Evolutionary conservation across 2,888 invertebrate species (phyloP).

Genomic region (Polia nebulosa): DNA sequence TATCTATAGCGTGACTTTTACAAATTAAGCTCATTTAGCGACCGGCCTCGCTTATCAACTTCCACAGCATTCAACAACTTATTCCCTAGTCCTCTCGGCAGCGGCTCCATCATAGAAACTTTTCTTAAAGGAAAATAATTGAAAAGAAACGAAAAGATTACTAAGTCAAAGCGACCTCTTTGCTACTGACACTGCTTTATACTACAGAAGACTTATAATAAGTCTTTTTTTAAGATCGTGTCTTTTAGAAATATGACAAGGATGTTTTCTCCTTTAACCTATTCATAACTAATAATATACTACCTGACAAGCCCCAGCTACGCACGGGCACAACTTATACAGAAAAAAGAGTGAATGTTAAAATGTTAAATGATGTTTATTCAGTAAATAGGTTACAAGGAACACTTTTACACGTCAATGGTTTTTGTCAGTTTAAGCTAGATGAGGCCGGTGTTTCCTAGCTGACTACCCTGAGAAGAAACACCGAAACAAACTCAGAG

Average conservation of each 20-base stretch:
- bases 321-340: too few relatives aligned
- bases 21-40: slow-evolving; percentile 86
- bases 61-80: slow-evolving; percentile 71
- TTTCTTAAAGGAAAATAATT: slow-evolving; percentile 63
- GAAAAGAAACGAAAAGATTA: slow-evolving; percentile 59
- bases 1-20: slow-evolving; percentile 80
- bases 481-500: too few relatives aligned
- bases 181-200: slow-evolving; percentile 40
- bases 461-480: too few relatives aligned
- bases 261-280: too few relatives aligned
- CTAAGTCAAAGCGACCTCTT: slow-evolving; percentile 27
- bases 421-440: too few relatives aligned
- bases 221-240: slow-evolving; percentile 19
- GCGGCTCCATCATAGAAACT: slow-evolving; percentile 59
- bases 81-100: slow-evolving; percentile 62
- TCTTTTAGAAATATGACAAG: slow-evolving; percentile 3
- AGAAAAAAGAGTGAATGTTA: too few relatives aligned
- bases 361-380: too few relatives aligned
- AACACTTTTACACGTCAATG: too few relatives aligned
- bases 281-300: too few relatives aligned
- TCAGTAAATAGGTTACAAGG: too few relatives aligned
- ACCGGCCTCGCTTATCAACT: slow-evolving; percentile 65
- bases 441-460: too few relatives aligned
- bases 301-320: too few relatives aligned
- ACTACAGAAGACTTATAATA: slow-evolving; percentile 34